Percentiles rank a stretch among this genome's conserved stretches.
Conservation (phyloP, 1,140 invertebrate species). For the Brachionus calyciflorus region DNA sequence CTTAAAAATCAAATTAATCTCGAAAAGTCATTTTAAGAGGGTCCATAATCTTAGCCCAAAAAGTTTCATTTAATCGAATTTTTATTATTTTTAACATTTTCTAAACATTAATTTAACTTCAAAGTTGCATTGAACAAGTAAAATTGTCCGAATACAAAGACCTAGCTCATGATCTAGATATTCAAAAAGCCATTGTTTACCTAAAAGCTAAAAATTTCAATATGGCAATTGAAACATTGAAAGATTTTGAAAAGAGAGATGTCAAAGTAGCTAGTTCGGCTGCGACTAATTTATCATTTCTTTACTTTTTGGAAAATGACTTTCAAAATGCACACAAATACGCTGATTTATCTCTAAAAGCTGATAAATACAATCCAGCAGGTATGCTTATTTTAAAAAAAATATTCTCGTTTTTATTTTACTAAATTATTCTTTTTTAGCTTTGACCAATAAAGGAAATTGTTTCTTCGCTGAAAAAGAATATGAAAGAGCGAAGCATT, state of each 20-base stretch:
- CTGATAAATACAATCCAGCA: constrained; percentile 75
- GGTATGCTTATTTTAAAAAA: constrained; percentile 50
- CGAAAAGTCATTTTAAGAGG: too few species aligned
- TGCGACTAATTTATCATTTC: constrained; percentile 83
- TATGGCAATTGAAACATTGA: constrained; percentile 75
- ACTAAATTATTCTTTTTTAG: constrained; percentile 55
- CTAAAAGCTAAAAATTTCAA: constrained; percentile 58
- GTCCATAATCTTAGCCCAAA: too few species aligned
- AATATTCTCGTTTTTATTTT: neutral
- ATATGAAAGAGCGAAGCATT: constrained; percentile 71
- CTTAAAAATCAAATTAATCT: too few species aligned
- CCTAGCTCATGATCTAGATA: constrained; percentile 82
- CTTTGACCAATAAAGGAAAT: constrained; percentile 84
- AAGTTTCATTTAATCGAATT: too few species aligned
- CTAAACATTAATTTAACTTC: neutral
- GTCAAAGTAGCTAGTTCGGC: constrained; percentile 77
- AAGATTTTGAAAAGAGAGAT: constrained; percentile 81
- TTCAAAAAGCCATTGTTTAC: constrained; percentile 86
- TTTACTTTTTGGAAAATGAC: constrained; percentile 79
- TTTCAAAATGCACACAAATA: constrained; percentile 73
- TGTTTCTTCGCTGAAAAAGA: constrained; percentile 73
- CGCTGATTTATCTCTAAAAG: constrained; percentile 71
- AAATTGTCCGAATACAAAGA: constrained; percentile 73
- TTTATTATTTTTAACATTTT: too few species aligned
- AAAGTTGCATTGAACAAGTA: constrained; percentile 66